phyloP scores from a whole-genome alignment of 2,113 vertebrate genomes.

The Ranitomeya imitator region DNA sequence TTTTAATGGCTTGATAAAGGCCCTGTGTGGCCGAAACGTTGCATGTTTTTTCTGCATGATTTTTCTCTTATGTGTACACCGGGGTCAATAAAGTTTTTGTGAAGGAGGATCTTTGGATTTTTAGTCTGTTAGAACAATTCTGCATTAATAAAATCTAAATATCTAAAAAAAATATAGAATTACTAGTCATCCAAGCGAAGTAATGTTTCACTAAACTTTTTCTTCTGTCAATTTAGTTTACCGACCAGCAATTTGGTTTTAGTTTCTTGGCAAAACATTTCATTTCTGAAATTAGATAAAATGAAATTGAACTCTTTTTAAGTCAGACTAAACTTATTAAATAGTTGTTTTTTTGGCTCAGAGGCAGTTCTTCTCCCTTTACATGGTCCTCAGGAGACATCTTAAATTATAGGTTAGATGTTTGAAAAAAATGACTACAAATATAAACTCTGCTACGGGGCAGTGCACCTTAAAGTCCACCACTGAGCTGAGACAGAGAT shows the following conservation, averaged over 20 bases:
- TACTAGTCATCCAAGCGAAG: background rate
- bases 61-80: too few relatives aligned
- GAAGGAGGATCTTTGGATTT: too few relatives aligned
- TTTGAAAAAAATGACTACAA: conserved; percentile 8
- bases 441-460: conserved; percentile 38
- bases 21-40: too few relatives aligned
- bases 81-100: too few relatives aligned
- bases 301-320: conserved; percentile 15
- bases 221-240: background rate
- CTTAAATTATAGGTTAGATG: conserved; percentile 44
- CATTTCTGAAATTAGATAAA: conserved; percentile 48
- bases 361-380: background rate
- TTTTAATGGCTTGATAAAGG: too few relatives aligned
- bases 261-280: conserved; percentile 36
- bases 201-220: background rate
- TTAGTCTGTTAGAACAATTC: background rate
- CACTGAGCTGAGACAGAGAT: conserved; percentile 6
- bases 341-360: conserved; percentile 45
- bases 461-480: conserved; percentile 38
- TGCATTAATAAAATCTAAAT: background rate
- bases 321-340: conserved; percentile 29
- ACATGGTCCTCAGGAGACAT: conserved; percentile 15
- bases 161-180: background rate
- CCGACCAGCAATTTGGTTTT: conserved; percentile 10
- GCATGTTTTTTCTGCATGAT: too few relatives aligned